phyloP scores from a whole-genome alignment of 1,140 invertebrate genomes.

The Drepana arcuata region DNA sequence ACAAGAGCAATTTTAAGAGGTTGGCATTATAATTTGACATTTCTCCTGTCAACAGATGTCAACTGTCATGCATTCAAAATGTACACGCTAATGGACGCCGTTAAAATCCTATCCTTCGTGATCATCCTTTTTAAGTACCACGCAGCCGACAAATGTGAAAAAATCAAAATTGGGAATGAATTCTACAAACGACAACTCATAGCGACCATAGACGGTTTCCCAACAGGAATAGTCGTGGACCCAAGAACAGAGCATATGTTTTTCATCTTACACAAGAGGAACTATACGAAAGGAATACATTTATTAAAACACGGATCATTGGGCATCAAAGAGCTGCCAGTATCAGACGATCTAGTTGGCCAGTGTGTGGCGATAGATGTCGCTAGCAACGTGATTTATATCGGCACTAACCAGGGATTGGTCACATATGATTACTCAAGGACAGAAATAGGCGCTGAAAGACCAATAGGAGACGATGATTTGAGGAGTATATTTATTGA shows the following conservation, averaged over 20 bases:
- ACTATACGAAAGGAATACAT: conserved; percentile 58
- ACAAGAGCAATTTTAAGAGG: background rate
- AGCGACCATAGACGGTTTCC: conserved; percentile 51
- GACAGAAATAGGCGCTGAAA: conserved; percentile 38
- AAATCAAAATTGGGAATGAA: conserved; percentile 46
- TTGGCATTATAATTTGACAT: background rate
- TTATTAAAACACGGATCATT: conserved; percentile 48
- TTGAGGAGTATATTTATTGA: conserved; percentile 54
- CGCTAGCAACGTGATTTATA: conserved; percentile 36
- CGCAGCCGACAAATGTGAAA: conserved; percentile 41
- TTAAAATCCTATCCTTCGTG: conserved; percentile 12
- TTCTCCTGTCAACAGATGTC: background rate
- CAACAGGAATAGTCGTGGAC: conserved; percentile 47
- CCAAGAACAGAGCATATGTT: conserved; percentile 52
- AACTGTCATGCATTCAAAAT: conserved; percentile 32
- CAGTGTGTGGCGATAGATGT: conserved; percentile 52
- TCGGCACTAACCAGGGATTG: conserved; percentile 57
- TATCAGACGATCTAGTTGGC: conserved; percentile 42
- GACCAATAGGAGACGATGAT: conserved; percentile 59
- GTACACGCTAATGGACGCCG: conserved; percentile 9
- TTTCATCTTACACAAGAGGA: conserved; percentile 55
- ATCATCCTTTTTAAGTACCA: conserved; percentile 3
- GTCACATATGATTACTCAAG: conserved; percentile 45
- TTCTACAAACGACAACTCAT: conserved; percentile 53
- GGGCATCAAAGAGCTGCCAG: conserved; percentile 47